Evolutionary conservation across 1,140 invertebrate species (phyloP).

Genomic region (Zaprionus kolodkinae): DNA sequence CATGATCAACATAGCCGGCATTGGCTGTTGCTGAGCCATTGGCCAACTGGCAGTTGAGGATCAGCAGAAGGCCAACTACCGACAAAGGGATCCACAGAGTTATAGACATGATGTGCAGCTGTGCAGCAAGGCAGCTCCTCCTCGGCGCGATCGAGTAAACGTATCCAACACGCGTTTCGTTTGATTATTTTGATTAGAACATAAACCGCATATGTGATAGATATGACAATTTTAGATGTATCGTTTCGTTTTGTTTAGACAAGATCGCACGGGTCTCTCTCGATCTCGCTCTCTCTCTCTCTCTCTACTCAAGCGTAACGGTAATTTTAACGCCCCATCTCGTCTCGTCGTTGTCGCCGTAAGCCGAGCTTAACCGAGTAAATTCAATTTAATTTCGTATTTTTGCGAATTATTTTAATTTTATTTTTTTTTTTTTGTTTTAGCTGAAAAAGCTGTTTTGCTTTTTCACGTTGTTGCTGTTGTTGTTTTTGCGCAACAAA

Average conservation of each 20-base stretch:
- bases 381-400: conserved; percentile 21
- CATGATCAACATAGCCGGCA: conserved; percentile 76
- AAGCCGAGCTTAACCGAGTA: conserved; percentile 36
- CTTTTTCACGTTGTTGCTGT: background rate
- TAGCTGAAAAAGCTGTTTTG: conserved; percentile 43
- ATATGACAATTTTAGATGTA: conserved; percentile 15
- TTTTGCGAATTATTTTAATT: conserved; percentile 29
- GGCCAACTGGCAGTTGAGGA: conserved; percentile 20
- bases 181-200: conserved; percentile 38
- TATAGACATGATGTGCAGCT: conserved; percentile 29
- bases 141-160: conserved; percentile 11
- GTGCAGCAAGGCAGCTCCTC: conserved; percentile 27
- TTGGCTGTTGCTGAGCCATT: conserved; percentile 53
- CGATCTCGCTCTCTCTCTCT: background rate
- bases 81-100: conserved; percentile 21
- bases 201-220: conserved; percentile 16
- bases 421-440: conserved; percentile 13
- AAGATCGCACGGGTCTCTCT: conserved; percentile 14
- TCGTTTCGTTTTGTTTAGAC: conserved; percentile 23
- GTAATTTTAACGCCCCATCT: conserved; percentile 21
- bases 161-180: conserved; percentile 53
- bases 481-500: conserved; percentile 29
- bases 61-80: conserved; percentile 29
- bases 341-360: conserved; percentile 9
- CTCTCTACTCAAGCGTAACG: conserved; percentile 34